These are phyloP conservation scores for Promerops cafer DNA, from an alignment of 2,113 vertebrate genomes.

Conservation along the genomic window DNA sequence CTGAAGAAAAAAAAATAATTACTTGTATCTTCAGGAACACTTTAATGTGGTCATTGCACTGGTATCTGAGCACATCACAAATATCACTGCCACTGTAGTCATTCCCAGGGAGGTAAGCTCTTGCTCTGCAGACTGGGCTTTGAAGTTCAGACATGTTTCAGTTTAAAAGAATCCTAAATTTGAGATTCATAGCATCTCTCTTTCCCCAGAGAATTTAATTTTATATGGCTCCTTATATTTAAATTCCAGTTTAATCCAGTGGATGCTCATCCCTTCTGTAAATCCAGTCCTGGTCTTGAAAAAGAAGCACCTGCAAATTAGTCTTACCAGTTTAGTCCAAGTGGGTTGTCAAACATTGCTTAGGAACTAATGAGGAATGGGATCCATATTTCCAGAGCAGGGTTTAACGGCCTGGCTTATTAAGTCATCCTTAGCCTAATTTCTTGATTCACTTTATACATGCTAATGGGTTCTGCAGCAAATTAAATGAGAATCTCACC, in stretches of 20 bases:
- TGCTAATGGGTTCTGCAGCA: neutral
- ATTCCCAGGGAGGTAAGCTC: neutral
- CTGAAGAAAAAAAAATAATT: neutral
- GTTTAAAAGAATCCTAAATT: neutral
- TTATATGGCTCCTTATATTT: neutral
- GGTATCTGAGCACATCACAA: neutral
- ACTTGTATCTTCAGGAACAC: neutral
- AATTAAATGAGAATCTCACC: neutral
- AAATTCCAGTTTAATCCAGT: neutral
- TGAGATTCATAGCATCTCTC: neutral
- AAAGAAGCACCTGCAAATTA: neutral
- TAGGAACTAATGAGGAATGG: neutral
- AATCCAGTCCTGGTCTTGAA: neutral
- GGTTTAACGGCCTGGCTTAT: neutral
- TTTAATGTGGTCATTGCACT: neutral
- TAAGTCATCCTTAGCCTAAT: neutral
- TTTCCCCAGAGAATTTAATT: neutral
- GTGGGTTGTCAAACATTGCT: neutral
- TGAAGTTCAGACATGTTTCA: neutral
- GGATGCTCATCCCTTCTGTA: neutral
- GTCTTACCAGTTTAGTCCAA: neutral
- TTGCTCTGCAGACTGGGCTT: neutral
- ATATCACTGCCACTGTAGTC: neutral
- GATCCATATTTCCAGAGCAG: neutral
- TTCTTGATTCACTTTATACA: neutral